These are phyloP conservation scores for Phengaris arion DNA, from an alignment of 2,888 invertebrate species.

Conservation along the genomic window DNA sequence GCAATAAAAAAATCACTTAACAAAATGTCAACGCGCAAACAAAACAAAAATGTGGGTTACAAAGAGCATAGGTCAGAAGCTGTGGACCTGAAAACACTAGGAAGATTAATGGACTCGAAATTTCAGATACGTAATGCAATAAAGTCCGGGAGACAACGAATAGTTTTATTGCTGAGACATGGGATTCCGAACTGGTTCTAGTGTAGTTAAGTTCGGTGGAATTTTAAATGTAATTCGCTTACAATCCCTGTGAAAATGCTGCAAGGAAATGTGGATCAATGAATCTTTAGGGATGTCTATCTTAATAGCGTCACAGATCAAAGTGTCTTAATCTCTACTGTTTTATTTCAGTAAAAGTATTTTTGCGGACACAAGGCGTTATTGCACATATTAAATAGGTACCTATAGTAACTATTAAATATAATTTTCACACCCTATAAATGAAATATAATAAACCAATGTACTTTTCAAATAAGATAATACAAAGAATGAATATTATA, in stretches of 20 bases:
- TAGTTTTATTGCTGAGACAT: slow-evolving; percentile 62
- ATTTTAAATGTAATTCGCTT: slow-evolving; percentile 44
- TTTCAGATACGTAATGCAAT: slow-evolving; percentile 71
- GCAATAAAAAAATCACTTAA: slow-evolving; percentile 36
- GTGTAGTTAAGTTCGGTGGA: slow-evolving; percentile 53
- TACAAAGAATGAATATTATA: too few relatives aligned
- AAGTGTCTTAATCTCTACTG: not conserved
- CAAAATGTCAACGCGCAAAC: slow-evolving; percentile 8
- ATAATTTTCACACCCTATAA: too few relatives aligned
- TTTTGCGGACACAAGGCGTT: too few relatives aligned
- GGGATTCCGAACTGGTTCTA: slow-evolving; percentile 42
- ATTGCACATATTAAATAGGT: too few relatives aligned
- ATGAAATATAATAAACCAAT: too few relatives aligned
- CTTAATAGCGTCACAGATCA: not conserved
- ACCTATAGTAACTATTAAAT: too few relatives aligned
- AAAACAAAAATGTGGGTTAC: slow-evolving; percentile 32
- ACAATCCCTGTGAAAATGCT: not conserved
- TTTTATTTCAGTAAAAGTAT: not conserved
- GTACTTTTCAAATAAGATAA: too few relatives aligned
- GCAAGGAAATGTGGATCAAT: slow-evolving; percentile 3
- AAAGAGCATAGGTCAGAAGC: slow-evolving; percentile 45
- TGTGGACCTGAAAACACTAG: slow-evolving; percentile 58
- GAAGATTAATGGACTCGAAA: slow-evolving; percentile 76
- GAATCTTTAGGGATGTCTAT: not conserved
- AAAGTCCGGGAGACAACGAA: slow-evolving; percentile 58